A percentile compares a stretch with the other conserved stretches of the same genome.
These are phyloP conservation scores for Aphelinus certus DNA, from an alignment of 1,140 invertebrate genomes.

Conservation along the genomic window DNA sequence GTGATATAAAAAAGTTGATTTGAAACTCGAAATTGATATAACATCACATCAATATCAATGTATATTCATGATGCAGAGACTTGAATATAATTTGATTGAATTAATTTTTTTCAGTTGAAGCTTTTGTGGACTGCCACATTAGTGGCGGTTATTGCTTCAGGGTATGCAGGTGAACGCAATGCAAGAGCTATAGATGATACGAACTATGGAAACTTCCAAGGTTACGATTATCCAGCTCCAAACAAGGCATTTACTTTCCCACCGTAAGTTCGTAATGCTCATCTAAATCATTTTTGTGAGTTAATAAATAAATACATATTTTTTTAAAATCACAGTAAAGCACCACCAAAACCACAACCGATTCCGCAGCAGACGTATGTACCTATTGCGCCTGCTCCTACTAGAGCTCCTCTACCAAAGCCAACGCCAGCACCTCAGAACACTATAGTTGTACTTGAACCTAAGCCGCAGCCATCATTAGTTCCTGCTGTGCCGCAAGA, in stretches of 20 bases:
- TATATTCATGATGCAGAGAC: too few species aligned
- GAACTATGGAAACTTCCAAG: slow-evolving; percentile 45
- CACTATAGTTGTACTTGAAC: not conserved
- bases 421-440: slow-evolving; percentile 12
- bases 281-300: too few species aligned
- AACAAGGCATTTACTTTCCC: slow-evolving; percentile 49
- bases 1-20: too few species aligned
- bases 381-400: not conserved
- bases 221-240: slow-evolving; percentile 52
- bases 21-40: too few species aligned
- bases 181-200: slow-evolving; percentile 50
- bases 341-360: not conserved
- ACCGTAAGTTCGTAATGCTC: slow-evolving; percentile 42
- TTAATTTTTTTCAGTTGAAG: slow-evolving; percentile 50
- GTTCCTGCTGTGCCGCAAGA: not conserved
- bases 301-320: not conserved
- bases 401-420: slow-evolving; percentile 17
- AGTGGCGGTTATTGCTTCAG: slow-evolving; percentile 52
- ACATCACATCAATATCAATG: too few species aligned
- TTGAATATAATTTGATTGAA: too few species aligned
- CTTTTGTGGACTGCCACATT: slow-evolving; percentile 52
- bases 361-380: not conserved
- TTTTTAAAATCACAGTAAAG: slow-evolving; percentile 2
- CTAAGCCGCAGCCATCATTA: not conserved
- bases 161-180: slow-evolving; percentile 48